phyloP scores from a whole-genome alignment of 2,113 vertebrate species.

The Macrotus californicus region DNA sequence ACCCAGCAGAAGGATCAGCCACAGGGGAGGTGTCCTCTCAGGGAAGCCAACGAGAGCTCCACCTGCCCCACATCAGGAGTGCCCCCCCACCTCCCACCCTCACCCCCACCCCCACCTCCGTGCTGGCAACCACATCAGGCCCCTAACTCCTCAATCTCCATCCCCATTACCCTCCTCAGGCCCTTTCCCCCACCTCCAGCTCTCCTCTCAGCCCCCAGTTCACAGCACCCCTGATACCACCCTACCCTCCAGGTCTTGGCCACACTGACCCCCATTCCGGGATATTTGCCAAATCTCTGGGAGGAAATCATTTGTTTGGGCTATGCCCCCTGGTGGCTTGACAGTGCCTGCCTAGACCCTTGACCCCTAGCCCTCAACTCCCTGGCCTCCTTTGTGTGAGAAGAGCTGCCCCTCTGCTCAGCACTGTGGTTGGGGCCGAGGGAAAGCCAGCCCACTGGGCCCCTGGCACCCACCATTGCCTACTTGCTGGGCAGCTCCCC shows the following conservation, averaged over 20 bases:
- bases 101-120: not conserved
- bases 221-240: not conserved
- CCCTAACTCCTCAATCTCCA: constrained; percentile 10
- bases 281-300: constrained; percentile 45
- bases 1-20: constrained; percentile 66
- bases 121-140: constrained; percentile 44
- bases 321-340: constrained; percentile 68
- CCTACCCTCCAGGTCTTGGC: constrained; percentile 24
- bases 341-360: constrained; percentile 59
- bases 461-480: constrained; percentile 39
- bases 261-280: constrained; percentile 49
- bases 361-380: constrained; percentile 60
- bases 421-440: constrained; percentile 54
- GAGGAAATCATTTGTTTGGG: constrained; percentile 48
- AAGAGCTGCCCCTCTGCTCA: constrained; percentile 29
- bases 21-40: constrained; percentile 62
- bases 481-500: constrained; percentile 58
- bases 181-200: not conserved
- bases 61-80: constrained; percentile 59
- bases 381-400: constrained; percentile 69
- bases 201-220: not conserved
- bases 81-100: not conserved
- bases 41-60: constrained; percentile 54
- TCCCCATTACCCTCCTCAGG: not conserved
- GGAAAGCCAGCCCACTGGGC: constrained; percentile 52